phyloP scores from a whole-genome alignment of 2,888 invertebrate species.

The Endotricha flammealis region DNA sequence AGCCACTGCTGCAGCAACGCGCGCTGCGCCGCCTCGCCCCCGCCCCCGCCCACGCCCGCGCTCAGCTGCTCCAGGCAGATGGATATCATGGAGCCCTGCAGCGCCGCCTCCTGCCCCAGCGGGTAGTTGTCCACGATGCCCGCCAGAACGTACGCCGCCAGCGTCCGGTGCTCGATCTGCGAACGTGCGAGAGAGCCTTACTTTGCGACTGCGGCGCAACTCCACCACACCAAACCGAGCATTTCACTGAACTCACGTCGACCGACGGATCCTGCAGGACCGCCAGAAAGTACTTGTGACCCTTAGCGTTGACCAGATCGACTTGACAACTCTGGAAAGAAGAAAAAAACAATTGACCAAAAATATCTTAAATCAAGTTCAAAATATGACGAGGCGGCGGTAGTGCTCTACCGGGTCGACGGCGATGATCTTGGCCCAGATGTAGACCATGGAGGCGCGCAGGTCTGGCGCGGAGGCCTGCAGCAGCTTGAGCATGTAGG shows the following conservation, averaged over 20 bases:
- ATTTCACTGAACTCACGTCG: constrained; percentile 87
- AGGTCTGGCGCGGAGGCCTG: constrained; percentile 96
- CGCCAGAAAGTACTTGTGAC: constrained; percentile 95
- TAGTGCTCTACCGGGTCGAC: constrained; percentile 88
- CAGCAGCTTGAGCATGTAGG: constrained; percentile 97
- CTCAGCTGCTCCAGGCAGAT: constrained; percentile 94
- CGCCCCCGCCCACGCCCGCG: constrained; percentile 69
- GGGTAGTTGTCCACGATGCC: constrained; percentile 94
- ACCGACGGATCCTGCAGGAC: constrained; percentile 93
- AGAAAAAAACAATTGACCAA: background rate
- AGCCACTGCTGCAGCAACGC: constrained; percentile 90
- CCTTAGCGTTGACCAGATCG: constrained; percentile 94
- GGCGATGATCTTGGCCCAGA: constrained; percentile 99
- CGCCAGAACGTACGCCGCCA: constrained; percentile 96
- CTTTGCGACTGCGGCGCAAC: no score
- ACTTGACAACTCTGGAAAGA: constrained; percentile 91
- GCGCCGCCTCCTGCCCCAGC: constrained; percentile 92
- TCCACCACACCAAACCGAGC: no score
- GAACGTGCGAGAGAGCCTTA: constrained; percentile 16
- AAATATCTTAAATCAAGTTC: background rate
- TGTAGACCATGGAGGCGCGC: constrained; percentile 95
- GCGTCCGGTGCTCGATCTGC: constrained; percentile 90
- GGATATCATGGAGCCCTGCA: constrained; percentile 92
- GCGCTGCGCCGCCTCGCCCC: constrained; percentile 73
- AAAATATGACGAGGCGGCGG: no score